Conservation (phyloP, 2,113 vertebrate species). For the Oceanites oceanicus region DNA sequence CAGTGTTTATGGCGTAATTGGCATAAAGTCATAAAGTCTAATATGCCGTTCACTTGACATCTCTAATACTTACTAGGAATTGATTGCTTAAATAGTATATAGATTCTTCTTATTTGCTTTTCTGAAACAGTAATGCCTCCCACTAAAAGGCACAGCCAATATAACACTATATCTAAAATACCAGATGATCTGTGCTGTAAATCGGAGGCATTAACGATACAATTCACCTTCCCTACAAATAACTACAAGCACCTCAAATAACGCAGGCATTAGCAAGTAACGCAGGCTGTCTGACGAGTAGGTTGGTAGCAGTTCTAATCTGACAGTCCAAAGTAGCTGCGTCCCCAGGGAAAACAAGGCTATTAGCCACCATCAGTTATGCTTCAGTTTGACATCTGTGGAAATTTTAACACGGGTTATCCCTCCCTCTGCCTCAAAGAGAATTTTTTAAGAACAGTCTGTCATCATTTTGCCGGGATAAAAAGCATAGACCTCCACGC, state of each 20-base stretch:
- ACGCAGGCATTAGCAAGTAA: slow-evolving; percentile 37
- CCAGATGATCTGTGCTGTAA: neutral
- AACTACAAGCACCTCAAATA: slow-evolving; percentile 30
- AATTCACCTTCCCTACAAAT: slow-evolving; percentile 49
- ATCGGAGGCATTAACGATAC: slow-evolving; percentile 1
- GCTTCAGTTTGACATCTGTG: slow-evolving; percentile 71
- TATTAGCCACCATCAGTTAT: slow-evolving; percentile 75
- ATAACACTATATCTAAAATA: accelerated
- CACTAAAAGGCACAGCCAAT: neutral
- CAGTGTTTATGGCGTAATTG: neutral
- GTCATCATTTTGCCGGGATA: slow-evolving; percentile 7
- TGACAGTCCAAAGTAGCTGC: slow-evolving; percentile 75
- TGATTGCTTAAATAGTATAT: neutral
- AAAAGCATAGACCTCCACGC: neutral
- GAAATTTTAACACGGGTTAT: slow-evolving; percentile 68
- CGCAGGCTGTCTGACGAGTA: slow-evolving; percentile 30
- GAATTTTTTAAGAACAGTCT: neutral
- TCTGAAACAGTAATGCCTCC: neutral
- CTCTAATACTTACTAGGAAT: neutral
- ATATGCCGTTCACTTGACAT: neutral
- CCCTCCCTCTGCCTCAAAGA: slow-evolving; percentile 50
- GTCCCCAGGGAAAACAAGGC: slow-evolving; percentile 71
- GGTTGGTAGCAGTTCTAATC: slow-evolving; percentile 68
- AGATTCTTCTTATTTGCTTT: neutral
- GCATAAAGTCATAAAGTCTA: slow-evolving; percentile 1